Base-by-base conservation (phyloP, 1,140 invertebrate genomes). In the Drosophila melanica region DNA sequence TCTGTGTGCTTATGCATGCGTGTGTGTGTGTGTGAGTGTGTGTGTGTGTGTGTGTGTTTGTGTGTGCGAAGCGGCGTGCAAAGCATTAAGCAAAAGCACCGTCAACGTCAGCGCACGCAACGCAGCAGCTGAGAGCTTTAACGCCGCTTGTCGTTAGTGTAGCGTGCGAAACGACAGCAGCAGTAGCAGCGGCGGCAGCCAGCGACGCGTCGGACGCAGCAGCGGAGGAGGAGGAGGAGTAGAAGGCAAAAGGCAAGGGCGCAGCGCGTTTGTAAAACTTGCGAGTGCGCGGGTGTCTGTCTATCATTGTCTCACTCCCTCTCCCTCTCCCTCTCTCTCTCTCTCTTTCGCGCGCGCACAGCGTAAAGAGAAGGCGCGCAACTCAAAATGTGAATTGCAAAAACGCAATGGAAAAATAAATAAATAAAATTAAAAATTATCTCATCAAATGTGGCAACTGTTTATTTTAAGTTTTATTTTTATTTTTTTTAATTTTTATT, bases 401-500 rank as follows among this genome's bases (percentile, higher is more conserved):
- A 82, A 82, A 82, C 75, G 79, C 75, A 82, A 60, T 27, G 54
- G 44, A 51, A 79, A 74, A 82, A 82, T 82, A 82, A 82, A 81
- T 78, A 81, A 82, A 82, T 82, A 75, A 82, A 82, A 79, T 82
- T 82, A 78, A 82, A 70, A 82, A 82, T 82, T 82, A 82, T 82
- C 80, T 82, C 80, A 82, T 82, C 79, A 79, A 79, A 78, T 69
- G 57, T 20, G 58, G 57, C 57, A 53, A 42, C 41, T 62, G 57
- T 74, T 74, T 69, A 67, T 68, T 73, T 73, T 73, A 68, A 68
- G 48, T 73, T 60, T 23, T 20, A 10, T 55, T 23, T 23, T 16
- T 51, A 14, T 50, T 41, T 54, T 18, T 60, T n/a, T n/a, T n/a
- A n/a, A n/a, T n/a, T n/a, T n/a, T n/a, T n/a, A 41, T 16, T 35